Evolutionary conservation across 2,888 invertebrate species (phyloP), one percentile per base, ranked within the genome.

Genomic region (Tenthredo amoena): DNA sequence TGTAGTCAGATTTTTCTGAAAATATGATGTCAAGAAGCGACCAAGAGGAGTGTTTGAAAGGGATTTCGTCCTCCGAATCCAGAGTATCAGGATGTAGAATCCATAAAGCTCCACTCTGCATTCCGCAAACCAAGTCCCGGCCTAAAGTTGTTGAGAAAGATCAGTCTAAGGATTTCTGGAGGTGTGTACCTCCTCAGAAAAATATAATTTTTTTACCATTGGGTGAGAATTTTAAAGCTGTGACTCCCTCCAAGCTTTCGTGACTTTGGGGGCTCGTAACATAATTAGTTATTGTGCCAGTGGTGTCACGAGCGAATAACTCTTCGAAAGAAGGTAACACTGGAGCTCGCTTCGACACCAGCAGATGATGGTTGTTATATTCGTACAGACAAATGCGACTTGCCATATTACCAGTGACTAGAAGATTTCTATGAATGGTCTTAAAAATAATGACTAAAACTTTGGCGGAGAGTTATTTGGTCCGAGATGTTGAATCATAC

Each of bases 81-180:
- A 96, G 90, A 1, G 95, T 94, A n/a, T 94, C 92, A 0, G 96
- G 95, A 89, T 96, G 95, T 55, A 96, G 89, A 87, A 96, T 94
- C 93, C 96, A 93, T 40, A 96, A 84, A 86, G 94, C 93, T 0
- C 96, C 96, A 74, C 95, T 95, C 85, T 94, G 94, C 87, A 95
- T 90, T 0, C 96, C 96, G 88, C 96, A 95, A 0, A 94, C 95
- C 31, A 96, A 74, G 71, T 88, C 81, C 37, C 88, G 88, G 43
- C 88, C 92, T 91, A 9, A 31, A 40, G 68, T 26, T 31, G 31
- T 65, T 62, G 68, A 21, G 31, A 76, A 65, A 84, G 62, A 85
- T 47, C 72, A 58, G 85, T 18, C 65, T 15, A 9, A 15, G 40
- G 72, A 43, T 40, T 43, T 37, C 10, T 55, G 18, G 1, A 65